Conservation (phyloP, 2,797 vertebrate genomes). For the Enteromius radiatus region DNA sequence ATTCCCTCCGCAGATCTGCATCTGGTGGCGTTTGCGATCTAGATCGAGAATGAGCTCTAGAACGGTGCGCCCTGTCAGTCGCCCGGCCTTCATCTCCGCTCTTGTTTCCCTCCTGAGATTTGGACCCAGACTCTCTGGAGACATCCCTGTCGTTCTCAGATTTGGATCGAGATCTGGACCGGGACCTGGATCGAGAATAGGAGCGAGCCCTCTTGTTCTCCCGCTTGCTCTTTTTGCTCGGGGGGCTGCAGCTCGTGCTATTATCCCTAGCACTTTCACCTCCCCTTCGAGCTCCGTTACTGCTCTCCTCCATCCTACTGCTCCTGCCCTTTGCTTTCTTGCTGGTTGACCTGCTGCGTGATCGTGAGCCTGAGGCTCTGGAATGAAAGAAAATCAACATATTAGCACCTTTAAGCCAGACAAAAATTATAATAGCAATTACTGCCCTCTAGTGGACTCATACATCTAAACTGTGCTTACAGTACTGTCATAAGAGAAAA, state of each 20-base stretch:
- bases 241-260: conserved; percentile 77
- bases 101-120: conserved; percentile 78
- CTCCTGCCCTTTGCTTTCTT: conserved; percentile 84
- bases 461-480: neutral
- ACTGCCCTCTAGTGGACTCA: conserved; percentile 4
- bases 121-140: conserved; percentile 75
- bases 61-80: conserved; percentile 61
- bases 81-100: conserved; percentile 73
- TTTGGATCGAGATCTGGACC: conserved; percentile 80
- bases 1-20: conserved; percentile 56
- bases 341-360: conserved; percentile 86
- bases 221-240: conserved; percentile 83
- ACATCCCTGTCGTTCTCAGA: conserved; percentile 82
- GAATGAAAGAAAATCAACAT: neutral
- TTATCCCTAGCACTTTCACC: conserved; percentile 75
- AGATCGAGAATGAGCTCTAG: conserved; percentile 76
- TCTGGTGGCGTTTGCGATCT: conserved; percentile 81
- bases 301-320: conserved; percentile 82
- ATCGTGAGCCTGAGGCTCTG: conserved; percentile 85
- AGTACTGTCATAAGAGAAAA: neutral
- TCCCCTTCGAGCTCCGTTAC: conserved; percentile 72
- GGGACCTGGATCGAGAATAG: conserved; percentile 76
- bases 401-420: neutral
- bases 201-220: conserved; percentile 81
- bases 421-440: neutral